Evolutionary conservation across 2,113 vertebrate genomes (phyloP).

Genomic region (Pimephales promelas): DNA sequence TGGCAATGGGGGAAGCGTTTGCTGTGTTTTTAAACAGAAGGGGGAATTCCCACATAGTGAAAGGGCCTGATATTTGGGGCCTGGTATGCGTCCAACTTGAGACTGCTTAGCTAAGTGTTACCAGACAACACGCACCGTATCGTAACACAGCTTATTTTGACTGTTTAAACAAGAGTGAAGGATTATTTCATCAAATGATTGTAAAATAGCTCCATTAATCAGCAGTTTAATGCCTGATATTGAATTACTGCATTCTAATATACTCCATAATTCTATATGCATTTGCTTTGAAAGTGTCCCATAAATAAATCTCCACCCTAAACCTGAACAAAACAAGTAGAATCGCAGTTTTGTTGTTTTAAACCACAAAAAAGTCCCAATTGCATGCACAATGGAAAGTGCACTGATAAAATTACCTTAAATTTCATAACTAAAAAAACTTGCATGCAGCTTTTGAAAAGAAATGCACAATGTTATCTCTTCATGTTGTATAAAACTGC

Average conservation of each 20-base stretch:
- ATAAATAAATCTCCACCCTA: background rate
- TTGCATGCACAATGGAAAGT: background rate
- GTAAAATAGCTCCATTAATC: background rate
- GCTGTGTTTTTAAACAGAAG: slow-evolving; percentile 64
- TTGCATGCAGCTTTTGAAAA: slow-evolving; percentile 15
- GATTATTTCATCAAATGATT: background rate
- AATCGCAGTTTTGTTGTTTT: background rate
- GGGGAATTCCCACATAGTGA: slow-evolving; percentile 79
- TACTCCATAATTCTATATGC: background rate
- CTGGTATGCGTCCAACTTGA: slow-evolving; percentile 65
- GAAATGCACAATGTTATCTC: background rate
- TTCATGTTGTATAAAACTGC: background rate
- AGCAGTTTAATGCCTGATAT: background rate
- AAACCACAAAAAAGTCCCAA: background rate
- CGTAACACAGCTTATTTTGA: background rate
- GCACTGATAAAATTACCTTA: background rate
- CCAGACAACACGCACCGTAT: slow-evolving; percentile 45
- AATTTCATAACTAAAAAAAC: background rate
- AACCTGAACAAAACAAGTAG: background rate
- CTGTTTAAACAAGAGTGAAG: background rate
- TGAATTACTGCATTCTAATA: background rate
- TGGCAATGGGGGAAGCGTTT: slow-evolving; percentile 73
- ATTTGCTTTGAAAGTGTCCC: background rate
- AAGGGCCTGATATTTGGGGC: slow-evolving; percentile 66
- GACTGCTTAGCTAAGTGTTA: slow-evolving; percentile 55